phyloP scores from a whole-genome alignment of 2,113 vertebrate species.

The Festucalex cinctus region DNA sequence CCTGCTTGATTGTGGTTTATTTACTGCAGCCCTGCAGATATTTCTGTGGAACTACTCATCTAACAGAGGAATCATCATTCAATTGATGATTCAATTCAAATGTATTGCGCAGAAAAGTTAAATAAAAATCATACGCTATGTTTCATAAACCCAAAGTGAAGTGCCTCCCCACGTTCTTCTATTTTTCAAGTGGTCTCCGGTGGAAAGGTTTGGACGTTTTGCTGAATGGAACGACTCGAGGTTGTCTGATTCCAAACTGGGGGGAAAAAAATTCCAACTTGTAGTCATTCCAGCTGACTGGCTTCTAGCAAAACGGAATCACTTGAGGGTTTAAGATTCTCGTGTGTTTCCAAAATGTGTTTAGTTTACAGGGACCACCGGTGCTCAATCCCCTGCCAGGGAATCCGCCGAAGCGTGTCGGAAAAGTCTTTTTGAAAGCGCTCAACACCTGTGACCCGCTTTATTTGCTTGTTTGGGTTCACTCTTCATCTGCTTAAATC shows the following conservation, averaged over 20 bases:
- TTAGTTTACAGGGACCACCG: conserved; percentile 15
- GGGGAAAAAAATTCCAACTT: conserved; percentile 4
- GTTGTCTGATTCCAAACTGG: conserved; percentile 13
- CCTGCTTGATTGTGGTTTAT: no score
- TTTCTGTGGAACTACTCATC: no score
- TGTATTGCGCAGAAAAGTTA: no score
- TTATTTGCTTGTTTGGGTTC: conserved; percentile 59
- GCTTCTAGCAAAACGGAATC: conserved; percentile 3
- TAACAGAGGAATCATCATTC: no score
- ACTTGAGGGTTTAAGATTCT: conserved; percentile 8
- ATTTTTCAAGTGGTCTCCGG: neutral
- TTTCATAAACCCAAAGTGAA: no score
- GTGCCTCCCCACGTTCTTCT: neutral
- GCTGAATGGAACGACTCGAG: conserved; percentile 53
- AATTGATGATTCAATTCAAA: no score
- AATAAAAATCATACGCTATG: no score
- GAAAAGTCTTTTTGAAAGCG: conserved; percentile 13
- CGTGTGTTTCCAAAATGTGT: conserved; percentile 20
- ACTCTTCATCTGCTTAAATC: conserved; percentile 51
- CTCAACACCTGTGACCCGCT: conserved; percentile 31
- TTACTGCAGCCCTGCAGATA: no score
- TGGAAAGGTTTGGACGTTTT: neutral
- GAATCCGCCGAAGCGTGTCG: conserved; percentile 15
- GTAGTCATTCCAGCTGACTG: neutral
- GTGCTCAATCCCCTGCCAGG: conserved; percentile 24